Percentiles rank a stretch among this genome's conserved stretches.
phyloP scores from a whole-genome alignment of 2,113 vertebrate species.

The Scolopax mira region DNA sequence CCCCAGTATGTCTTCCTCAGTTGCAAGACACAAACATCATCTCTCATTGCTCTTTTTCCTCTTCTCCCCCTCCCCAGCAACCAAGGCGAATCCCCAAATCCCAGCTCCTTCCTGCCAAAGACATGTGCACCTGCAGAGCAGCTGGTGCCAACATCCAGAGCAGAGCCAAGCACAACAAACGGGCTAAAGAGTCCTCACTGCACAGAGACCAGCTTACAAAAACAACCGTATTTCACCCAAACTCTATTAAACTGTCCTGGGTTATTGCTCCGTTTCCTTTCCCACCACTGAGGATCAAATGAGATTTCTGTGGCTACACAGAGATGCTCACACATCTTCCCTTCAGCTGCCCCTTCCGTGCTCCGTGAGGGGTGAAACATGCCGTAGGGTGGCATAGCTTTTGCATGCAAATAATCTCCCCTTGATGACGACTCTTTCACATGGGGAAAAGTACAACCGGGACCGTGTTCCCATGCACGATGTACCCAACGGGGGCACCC shows the following conservation, averaged over 20 bases:
- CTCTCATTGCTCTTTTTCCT: background rate
- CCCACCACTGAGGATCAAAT: conserved; percentile 64
- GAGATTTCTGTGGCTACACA: conserved; percentile 51
- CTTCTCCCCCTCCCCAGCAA: background rate
- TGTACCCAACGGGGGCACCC: rapidly evolving
- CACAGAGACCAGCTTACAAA: conserved; percentile 64
- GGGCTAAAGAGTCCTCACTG: conserved; percentile 63
- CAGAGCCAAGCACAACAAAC: conserved; percentile 60
- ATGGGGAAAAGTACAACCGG: background rate
- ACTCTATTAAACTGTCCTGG: conserved; percentile 60
- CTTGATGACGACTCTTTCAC: background rate
- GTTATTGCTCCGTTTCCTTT: conserved; percentile 61
- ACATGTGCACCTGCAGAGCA: conserved; percentile 61
- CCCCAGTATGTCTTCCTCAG: background rate
- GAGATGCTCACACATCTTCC: conserved; percentile 25
- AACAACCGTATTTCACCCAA: conserved; percentile 68
- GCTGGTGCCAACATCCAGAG: conserved; percentile 61
- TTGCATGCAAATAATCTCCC: background rate
- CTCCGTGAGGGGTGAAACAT: background rate
- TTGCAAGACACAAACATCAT: background rate
- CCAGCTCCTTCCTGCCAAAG: conserved; percentile 63
- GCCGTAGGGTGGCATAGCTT: background rate
- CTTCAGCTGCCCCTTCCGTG: conserved; percentile 39
- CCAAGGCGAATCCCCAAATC: conserved; percentile 58
- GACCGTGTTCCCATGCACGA: rapidly evolving